These are phyloP conservation scores for Oryzias woworae DNA, from an alignment of 2,113 vertebrate species.

Conservation along the genomic window DNA sequence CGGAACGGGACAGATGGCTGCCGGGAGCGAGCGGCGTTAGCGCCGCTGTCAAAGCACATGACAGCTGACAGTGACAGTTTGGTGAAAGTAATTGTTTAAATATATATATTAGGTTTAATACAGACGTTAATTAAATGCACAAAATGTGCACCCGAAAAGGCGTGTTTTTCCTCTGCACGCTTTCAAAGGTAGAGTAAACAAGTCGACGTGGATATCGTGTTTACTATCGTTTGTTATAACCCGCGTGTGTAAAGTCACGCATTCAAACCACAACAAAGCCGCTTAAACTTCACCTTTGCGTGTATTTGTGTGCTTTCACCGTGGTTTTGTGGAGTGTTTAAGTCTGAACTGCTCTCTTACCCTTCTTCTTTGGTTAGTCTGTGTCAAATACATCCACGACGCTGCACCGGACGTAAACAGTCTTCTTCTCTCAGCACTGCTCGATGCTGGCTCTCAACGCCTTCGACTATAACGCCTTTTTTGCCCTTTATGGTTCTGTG, in stretches of 20 bases:
- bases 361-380: constrained; percentile 60
- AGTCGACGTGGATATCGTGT: constrained; percentile 39
- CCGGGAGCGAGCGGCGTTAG: neutral
- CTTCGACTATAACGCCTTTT: constrained; percentile 36
- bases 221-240: constrained; percentile 12
- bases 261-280: neutral
- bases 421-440: constrained; percentile 42
- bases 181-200: constrained; percentile 44
- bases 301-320: neutral
- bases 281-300: neutral
- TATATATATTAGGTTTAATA: too few relatives aligned
- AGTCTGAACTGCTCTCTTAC: constrained; percentile 49
- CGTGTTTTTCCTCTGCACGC: constrained; percentile 18
- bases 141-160: neutral
- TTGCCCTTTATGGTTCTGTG: constrained; percentile 13
- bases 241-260: neutral
- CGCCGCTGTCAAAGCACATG: constrained; percentile 50
- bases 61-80: constrained; percentile 24
- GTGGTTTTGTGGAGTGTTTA: constrained; percentile 2
- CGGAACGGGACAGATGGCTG: neutral
- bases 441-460: constrained; percentile 39
- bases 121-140: too few relatives aligned
- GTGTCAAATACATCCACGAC: constrained; percentile 72
- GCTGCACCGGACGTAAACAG: constrained; percentile 50
- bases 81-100: neutral